These are phyloP conservation scores for Scortum barcoo DNA, from an alignment of 2,113 vertebrate genomes.

Conservation along the genomic window DNA sequence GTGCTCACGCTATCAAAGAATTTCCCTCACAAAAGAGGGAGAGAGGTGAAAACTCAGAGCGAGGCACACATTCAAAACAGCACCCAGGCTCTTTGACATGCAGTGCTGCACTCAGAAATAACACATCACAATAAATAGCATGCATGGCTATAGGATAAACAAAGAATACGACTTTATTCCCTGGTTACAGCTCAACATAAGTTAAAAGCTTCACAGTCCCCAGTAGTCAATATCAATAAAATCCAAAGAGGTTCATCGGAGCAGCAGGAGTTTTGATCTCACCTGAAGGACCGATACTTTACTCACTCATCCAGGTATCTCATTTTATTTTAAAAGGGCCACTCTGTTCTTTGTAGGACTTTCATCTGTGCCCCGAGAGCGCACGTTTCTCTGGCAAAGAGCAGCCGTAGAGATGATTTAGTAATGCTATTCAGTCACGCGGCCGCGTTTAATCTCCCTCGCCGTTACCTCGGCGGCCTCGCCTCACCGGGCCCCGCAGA, in stretches of 20 bases:
- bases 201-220: neutral
- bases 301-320: neutral
- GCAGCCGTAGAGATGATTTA: conserved; percentile 65
- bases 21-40: neutral
- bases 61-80: neutral
- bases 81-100: neutral
- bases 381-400: conserved; percentile 21
- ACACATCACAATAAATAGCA: neutral
- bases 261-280: conserved; percentile 3
- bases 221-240: neutral
- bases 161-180: conserved; percentile 8
- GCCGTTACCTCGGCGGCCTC: conserved; percentile 37
- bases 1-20: neutral
- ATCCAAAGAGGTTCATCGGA: conserved; percentile 9
- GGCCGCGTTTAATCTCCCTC: conserved; percentile 64
- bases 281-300: conserved; percentile 3
- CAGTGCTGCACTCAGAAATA: neutral
- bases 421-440: conserved; percentile 54
- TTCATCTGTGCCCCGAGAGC: conserved; percentile 3
- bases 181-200: conserved; percentile 6
- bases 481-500: conserved; percentile 24
- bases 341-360: conserved; percentile 6
- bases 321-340: conserved; percentile 45
- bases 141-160: neutral
- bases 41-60: neutral